Base-by-base conservation (phyloP, 2,888 invertebrate species). In the Coleophora flavipennella region DNA sequence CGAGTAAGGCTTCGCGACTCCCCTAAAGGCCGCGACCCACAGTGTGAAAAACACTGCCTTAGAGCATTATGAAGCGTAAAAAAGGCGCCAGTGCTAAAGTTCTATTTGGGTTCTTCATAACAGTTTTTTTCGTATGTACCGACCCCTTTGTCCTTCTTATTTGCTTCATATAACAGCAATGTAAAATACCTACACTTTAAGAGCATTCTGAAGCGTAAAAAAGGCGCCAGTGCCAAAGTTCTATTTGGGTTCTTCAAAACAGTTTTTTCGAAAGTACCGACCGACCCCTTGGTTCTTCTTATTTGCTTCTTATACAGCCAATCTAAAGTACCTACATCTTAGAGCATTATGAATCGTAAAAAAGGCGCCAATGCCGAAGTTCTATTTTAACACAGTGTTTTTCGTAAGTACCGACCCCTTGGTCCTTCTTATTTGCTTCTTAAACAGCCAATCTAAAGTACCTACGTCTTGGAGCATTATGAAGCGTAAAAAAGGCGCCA, bases 201-300 rank as follows among this genome's bases (percentile, higher is more conserved):
- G n/a, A n/a, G n/a, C n/a, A n/a, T n/a, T n/a, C 75, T 72, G 75
- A 72, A 67, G 65, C 72, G 78, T 49, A 72, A 65, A 55, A 65
- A 60, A 42, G 69, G 87, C 48, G 77, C 85, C 35, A 88, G 87
- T 67, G 88, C 90, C 40, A 90, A 89, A 79, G 85, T 87, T 48
- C 70, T 91, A 46, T 86, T 91, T 65, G 89, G 90, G 50, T 85
- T 86, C 62, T 90, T 88, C 57, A 91, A 91, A 67, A 87, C 89
- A 45, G 62, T 90, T 50, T 87, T 91, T 78, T 89, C 68, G 89
- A 89, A 74, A 88, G 88, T 86, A 49, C 34, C 8, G 11, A 48
- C 27, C 12, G n/a, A n/a, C n/a, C n/a, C 20, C 20, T 20, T 20
- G 20, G 3, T 20, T 20, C 20, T 20, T 20, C 20, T 20, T 20